Evolutionary conservation across 2,888 invertebrate species (phyloP).

Genomic region (Hipparchia semele): DNA sequence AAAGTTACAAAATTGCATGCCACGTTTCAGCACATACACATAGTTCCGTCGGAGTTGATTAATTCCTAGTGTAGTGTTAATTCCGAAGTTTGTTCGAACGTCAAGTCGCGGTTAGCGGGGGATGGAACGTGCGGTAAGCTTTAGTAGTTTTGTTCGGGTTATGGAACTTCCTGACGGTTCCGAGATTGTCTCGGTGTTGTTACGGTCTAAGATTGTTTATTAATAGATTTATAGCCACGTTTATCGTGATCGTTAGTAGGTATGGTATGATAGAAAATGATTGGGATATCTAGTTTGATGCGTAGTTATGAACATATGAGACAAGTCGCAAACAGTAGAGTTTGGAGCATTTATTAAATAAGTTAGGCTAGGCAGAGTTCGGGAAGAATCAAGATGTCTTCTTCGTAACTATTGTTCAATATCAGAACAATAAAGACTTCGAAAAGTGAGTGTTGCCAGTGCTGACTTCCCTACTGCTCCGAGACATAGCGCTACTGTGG

Average conservation of each 20-base stretch:
- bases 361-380: too few species aligned
- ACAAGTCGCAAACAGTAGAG: too few species aligned
- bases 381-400: too few species aligned
- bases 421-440: too few species aligned
- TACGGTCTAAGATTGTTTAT: not conserved
- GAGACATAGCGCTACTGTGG: too few species aligned
- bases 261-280: not conserved
- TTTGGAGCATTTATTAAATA: too few species aligned
- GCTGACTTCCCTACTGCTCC: too few species aligned
- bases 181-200: conserved; percentile 26
- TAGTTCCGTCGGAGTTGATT: conserved; percentile 38
- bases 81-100: conserved; percentile 36
- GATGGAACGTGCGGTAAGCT: conserved; percentile 34
- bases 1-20: conserved; percentile 19
- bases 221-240: not conserved
- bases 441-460: too few species aligned
- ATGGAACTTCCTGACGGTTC: conserved; percentile 22
- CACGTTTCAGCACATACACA: conserved; percentile 25
- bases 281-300: not conserved
- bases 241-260: not conserved
- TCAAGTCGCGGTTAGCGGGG: conserved; percentile 29
- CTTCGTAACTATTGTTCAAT: too few species aligned
- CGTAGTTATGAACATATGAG: too few species aligned
- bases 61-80: conserved; percentile 42
- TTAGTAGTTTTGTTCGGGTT: conserved; percentile 32